Conservation (phyloP, 2,113 vertebrate genomes). For the Limnothrissa miodon region DNA sequence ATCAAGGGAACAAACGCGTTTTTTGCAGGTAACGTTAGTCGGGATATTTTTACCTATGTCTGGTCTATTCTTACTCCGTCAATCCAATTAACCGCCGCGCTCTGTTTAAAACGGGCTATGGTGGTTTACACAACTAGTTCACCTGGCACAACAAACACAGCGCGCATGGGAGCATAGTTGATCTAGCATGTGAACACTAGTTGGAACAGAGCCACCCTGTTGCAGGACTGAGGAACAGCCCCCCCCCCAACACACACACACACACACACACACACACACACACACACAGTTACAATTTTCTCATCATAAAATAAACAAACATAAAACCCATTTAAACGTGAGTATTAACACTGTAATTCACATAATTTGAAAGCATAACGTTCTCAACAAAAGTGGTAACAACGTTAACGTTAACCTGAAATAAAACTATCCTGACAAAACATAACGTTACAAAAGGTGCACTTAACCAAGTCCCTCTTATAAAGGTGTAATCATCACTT, state of each 20-base stretch:
- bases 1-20: neutral
- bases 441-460: neutral
- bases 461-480: neutral
- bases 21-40: neutral
- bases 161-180: neutral
- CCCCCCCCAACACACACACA: neutral
- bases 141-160: neutral
- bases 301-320: neutral
- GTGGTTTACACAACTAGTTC: neutral
- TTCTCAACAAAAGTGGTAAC: neutral
- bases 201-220: neutral
- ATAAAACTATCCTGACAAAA: neutral
- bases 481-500: neutral
- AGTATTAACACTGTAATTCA: no score
- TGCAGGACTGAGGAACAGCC: neutral
- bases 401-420: neutral
- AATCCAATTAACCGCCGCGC: neutral
- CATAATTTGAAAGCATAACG: no score
- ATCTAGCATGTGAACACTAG: neutral
- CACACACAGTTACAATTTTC: neutral
- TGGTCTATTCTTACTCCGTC: neutral
- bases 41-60: neutral
- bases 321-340: neutral
- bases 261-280: neutral
- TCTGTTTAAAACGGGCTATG: neutral